phyloP scores from a whole-genome alignment of 1,140 invertebrate genomes.

The Drosophila kepulauana region DNA sequence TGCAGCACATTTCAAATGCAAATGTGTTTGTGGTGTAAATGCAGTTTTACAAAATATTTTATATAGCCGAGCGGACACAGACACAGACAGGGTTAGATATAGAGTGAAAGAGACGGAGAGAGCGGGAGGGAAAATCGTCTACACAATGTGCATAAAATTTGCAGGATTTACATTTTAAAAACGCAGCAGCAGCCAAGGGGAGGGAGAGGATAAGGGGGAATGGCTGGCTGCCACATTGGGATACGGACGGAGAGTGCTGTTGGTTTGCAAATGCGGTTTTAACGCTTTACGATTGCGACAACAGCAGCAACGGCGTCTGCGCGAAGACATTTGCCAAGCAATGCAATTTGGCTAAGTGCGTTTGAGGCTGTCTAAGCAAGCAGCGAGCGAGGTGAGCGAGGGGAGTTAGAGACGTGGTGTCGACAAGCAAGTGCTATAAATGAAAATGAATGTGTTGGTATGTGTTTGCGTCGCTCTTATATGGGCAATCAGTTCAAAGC shows the following conservation, averaged over 20 bases:
- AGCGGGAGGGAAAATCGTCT: conserved; percentile 22
- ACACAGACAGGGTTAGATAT: neutral
- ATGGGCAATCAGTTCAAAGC: conserved; percentile 71
- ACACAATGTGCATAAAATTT: conserved; percentile 80
- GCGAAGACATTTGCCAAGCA: conserved; percentile 74
- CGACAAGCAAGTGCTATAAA: conserved; percentile 51
- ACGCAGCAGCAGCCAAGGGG: conserved; percentile 36
- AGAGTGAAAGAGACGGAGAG: neutral
- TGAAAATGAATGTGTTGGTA: conserved; percentile 62
- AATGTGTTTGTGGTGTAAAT: conserved; percentile 84
- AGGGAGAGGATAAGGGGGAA: neutral
- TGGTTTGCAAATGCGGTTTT: conserved; percentile 79
- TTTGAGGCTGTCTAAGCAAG: conserved; percentile 34
- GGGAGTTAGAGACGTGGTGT: neutral
- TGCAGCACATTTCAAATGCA: conserved; percentile 74
- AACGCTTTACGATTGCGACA: conserved; percentile 69
- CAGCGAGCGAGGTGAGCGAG: neutral
- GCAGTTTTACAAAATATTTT: conserved; percentile 83
- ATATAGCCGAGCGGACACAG: conserved; percentile 60
- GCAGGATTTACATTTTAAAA: conserved; percentile 81
- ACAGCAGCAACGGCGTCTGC: conserved; percentile 40
- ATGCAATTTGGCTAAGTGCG: conserved; percentile 81
- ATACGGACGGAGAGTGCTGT: conserved; percentile 27
- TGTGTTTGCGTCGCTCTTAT: conserved; percentile 24
- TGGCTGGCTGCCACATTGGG: too few species aligned